phyloP scores from a whole-genome alignment of 2,113 vertebrate genomes.

The Phoxinus phoxinus region DNA sequence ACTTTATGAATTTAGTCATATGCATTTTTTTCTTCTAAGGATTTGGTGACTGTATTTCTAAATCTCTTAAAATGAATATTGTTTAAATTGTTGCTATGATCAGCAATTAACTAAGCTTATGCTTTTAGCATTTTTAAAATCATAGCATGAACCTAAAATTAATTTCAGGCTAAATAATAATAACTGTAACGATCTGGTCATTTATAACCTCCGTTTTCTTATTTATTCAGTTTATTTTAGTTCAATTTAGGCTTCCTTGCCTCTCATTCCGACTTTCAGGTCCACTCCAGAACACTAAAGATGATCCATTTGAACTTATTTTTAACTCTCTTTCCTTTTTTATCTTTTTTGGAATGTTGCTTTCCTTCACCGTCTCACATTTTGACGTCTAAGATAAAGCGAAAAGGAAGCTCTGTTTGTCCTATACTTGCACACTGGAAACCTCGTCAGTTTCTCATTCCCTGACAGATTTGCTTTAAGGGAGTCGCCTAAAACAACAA shows the following conservation, averaged over 20 bases:
- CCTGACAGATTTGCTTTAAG: constrained; percentile 23
- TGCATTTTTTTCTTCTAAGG: neutral
- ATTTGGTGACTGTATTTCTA: neutral
- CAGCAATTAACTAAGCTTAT: neutral
- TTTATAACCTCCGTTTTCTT: neutral
- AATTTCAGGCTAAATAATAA: neutral
- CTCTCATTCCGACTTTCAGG: neutral
- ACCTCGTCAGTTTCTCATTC: neutral
- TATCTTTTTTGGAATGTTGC: neutral
- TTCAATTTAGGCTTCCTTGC: neutral
- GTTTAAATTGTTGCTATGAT: neutral
- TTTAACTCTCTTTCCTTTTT: constrained; percentile 7
- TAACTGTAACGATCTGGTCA: neutral
- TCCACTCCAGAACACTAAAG: neutral
- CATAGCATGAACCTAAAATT: neutral
- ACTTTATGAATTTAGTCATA: neutral
- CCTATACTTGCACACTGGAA: neutral
- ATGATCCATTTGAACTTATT: neutral
- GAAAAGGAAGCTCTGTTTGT: constrained; percentile 15
- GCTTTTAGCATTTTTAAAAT: neutral
- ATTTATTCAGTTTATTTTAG: neutral
- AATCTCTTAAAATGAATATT: neutral
- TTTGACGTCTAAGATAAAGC: constrained; percentile 24
- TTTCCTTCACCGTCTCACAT: neutral
- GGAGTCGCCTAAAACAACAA: constrained; percentile 30